Percentiles rank a stretch among this genome's conserved stretches.
Evolutionary conservation across 1,140 invertebrate species (phyloP).

Genomic region (Drosophila hydei): DNA sequence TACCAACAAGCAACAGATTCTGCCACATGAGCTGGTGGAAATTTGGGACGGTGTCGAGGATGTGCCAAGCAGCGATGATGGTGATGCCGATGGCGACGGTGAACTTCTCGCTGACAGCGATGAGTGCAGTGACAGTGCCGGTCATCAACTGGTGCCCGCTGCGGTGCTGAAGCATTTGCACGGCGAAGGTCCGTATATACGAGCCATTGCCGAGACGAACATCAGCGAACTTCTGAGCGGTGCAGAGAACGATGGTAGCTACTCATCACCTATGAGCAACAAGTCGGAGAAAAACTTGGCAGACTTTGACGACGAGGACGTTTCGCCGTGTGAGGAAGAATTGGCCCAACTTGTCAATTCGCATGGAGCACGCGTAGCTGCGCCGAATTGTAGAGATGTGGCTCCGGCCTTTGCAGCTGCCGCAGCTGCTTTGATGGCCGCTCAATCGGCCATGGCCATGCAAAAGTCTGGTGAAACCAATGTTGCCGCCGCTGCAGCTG

Average conservation of each 20-base stretch:
- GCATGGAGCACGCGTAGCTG: conserved; percentile 48
- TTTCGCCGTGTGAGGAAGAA: conserved; percentile 94
- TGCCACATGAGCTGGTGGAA: conserved; percentile 80
- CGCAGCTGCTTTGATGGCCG: conserved; percentile 74
- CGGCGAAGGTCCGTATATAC: conserved; percentile 79
- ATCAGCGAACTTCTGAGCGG: conserved; percentile 88
- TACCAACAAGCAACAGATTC: conserved; percentile 65
- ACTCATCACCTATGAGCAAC: conserved; percentile 94
- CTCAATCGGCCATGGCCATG: conserved; percentile 78
- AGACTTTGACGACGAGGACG: conserved; percentile 97
- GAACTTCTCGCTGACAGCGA: conserved; percentile 79
- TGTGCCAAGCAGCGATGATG: conserved; percentile 74
- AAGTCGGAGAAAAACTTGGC: conserved; percentile 98
- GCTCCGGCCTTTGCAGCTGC: conserved; percentile 78
- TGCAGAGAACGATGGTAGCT: conserved; percentile 89
- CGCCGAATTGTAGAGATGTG: conserved; percentile 61
- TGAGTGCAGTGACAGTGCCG: conserved; percentile 77
- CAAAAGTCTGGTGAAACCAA: conserved; percentile 74
- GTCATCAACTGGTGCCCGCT: conserved; percentile 67
- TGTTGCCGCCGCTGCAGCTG: conserved; percentile 70
- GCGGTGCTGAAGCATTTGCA: conserved; percentile 77
- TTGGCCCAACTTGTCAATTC: conserved; percentile 84
- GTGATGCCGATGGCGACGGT: conserved; percentile 69
- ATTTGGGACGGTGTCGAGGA: conserved; percentile 82
- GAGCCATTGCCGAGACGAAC: conserved; percentile 83